Base-by-base conservation (phyloP, 2,797 vertebrate species). In the Phaenicophaeus curvirostris region DNA sequence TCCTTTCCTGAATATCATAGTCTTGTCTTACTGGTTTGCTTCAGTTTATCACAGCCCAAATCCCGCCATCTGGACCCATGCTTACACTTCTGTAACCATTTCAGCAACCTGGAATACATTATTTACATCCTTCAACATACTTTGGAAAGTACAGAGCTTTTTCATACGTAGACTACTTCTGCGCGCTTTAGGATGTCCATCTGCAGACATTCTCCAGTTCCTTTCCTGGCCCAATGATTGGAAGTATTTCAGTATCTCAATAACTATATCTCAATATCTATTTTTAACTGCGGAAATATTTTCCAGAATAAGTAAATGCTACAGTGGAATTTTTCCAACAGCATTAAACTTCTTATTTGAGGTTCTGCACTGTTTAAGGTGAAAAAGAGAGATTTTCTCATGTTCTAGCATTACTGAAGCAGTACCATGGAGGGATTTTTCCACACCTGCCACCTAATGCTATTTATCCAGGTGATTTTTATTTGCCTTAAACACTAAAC, bases 31-130 rank as follows among this genome's bases (percentile, higher is more conserved):
- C n/a, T 33, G 67, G 3, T 30, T 37, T 42, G 23, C 35, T 44
- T 39, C 21, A 11, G 10, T 17, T 39, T 46, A 30, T 31, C 42
- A 59, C 28, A 61, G 39, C 67, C 46, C 9, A 39, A 57, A 17
- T 19, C 13, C 23, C 27, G 6, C 19, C 25, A 3, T 6, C 28
- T 37, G 51, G 11, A 4, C 9, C 25, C 17, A 0, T 1, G 4
- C 25, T 4, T 6, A 9, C 33, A 20, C 10, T 24, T 24, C 13
- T 7, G 3, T 31, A 28, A 28, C 27, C 27, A 16, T 28, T 28
- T 51, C 50, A 51, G 50, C 27, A 51, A n/a, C 42, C 13, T 5
- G 51, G 13, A n/a, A 37, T 4, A 31, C 8, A 8, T 11, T 33
- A 31, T 31, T 16, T 46, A 8, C 31, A 11, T 42, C 37, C 41